phyloP scores from a whole-genome alignment of 1,140 invertebrate genomes.

The Branchinecta lynchi region DNA sequence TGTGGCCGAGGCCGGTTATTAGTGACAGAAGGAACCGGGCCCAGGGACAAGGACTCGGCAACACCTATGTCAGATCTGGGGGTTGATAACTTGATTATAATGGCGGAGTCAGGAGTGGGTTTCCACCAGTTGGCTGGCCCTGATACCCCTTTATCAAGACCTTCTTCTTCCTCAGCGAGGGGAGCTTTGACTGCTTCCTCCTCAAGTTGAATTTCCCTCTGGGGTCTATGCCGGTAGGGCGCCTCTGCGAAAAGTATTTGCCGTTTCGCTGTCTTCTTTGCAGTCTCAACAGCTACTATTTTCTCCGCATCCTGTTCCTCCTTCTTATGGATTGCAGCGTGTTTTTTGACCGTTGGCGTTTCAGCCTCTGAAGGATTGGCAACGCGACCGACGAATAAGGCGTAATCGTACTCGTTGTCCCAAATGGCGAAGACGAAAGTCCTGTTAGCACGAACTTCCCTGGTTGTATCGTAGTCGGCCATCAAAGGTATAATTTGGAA shows the following conservation, averaged over 20 bases:
- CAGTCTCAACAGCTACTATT: too few species aligned
- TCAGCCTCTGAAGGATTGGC: not conserved
- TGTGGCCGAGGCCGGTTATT: too few species aligned
- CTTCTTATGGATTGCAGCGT: too few species aligned
- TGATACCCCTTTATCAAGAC: not conserved
- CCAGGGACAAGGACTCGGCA: too few species aligned
- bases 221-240: too few species aligned
- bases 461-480: not conserved
- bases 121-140: slow-evolving; percentile 1
- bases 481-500: not conserved
- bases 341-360: too few species aligned
- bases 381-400: not conserved
- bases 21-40: too few species aligned
- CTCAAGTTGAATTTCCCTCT: too few species aligned
- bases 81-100: not conserved
- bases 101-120: not conserved
- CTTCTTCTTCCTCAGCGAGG: not conserved
- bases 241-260: too few species aligned
- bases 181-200: too few species aligned
- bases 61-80: not conserved
- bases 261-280: too few species aligned
- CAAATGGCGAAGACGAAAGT: not conserved
- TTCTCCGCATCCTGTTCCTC: too few species aligned
- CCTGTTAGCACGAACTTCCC: not conserved
- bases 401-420: not conserved